These are phyloP conservation scores for Egretta garzetta DNA, from an alignment of 2,113 vertebrate genomes.

Conservation along the genomic window DNA sequence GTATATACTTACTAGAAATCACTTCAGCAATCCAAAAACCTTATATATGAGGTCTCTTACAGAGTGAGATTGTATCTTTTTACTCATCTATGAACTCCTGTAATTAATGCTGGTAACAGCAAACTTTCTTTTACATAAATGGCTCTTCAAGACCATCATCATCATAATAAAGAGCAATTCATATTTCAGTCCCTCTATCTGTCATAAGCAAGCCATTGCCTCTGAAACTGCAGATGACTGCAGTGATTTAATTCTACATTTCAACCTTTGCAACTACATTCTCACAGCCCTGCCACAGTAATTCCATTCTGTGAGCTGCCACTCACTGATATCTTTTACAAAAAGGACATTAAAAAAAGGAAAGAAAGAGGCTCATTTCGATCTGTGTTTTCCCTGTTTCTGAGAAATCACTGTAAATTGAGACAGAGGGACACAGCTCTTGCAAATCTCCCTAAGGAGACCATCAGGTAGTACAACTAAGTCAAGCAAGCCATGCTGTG, in stretches of 20 bases:
- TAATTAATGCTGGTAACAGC: background rate
- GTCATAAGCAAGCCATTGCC: background rate
- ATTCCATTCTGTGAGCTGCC: background rate
- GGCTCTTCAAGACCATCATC: background rate
- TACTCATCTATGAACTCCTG: background rate
- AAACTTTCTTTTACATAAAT: background rate
- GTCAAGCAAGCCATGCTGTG: background rate
- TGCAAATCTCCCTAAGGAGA: background rate
- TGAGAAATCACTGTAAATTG: background rate
- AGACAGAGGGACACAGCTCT: background rate
- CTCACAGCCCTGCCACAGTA: background rate
- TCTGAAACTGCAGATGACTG: background rate
- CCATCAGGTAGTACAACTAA: background rate
- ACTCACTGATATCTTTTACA: background rate
- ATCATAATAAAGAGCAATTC: background rate
- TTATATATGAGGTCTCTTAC: background rate
- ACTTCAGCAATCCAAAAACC: background rate
- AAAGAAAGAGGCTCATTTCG: background rate
- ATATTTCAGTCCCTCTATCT: background rate
- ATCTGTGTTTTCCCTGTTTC: background rate
- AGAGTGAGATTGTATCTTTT: background rate
- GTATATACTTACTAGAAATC: background rate
- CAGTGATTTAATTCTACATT: background rate
- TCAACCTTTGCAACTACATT: background rate
- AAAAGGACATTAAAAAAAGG: background rate